Conservation (phyloP, 2,797 vertebrate genomes). For the Chiroxiphia lanceolata region DNA sequence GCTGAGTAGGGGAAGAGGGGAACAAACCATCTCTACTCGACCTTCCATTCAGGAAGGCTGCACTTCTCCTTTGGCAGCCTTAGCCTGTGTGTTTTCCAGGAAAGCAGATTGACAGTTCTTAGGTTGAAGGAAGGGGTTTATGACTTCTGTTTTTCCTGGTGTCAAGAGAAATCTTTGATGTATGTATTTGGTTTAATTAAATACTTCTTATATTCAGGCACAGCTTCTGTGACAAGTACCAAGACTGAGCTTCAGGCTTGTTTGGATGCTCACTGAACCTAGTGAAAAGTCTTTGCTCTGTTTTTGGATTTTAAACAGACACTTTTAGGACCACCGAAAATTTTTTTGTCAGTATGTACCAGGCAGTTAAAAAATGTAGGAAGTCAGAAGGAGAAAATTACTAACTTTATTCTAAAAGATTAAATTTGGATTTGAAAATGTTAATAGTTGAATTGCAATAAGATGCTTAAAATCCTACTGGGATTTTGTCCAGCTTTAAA, state of each 20-base stretch:
- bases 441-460: neutral
- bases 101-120: neutral
- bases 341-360: neutral
- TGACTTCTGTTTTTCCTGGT: neutral
- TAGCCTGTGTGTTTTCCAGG: accelerated
- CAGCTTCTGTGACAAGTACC: neutral
- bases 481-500: neutral
- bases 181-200: neutral
- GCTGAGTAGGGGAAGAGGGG: neutral
- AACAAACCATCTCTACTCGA: neutral
- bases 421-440: neutral
- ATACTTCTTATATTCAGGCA: neutral
- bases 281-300: neutral
- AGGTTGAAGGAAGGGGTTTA: neutral
- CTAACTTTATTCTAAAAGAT: neutral
- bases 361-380: accelerated
- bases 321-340: accelerated
- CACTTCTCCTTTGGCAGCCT: neutral
- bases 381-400: neutral
- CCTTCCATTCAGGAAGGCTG: neutral
- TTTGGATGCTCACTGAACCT: neutral
- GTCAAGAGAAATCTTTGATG: neutral
- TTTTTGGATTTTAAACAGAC: neutral
- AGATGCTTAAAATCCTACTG: neutral
- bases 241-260: neutral